These are phyloP conservation scores for Drosophila mayri DNA, from an alignment of 1,140 invertebrate genomes.

Conservation along the genomic window DNA sequence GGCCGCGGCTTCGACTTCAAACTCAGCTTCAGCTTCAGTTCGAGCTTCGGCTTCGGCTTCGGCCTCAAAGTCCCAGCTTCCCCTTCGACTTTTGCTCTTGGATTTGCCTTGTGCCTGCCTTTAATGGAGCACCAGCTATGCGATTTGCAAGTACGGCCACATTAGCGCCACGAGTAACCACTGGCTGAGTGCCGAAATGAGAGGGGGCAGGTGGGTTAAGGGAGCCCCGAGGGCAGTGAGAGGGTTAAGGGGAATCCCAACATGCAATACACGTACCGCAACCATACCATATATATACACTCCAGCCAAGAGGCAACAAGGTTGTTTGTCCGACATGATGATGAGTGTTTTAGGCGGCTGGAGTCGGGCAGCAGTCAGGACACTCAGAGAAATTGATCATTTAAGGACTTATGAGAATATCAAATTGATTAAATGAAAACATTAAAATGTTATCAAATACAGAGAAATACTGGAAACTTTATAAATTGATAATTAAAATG, in stretches of 20 bases:
- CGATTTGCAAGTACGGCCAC: conserved; percentile 59
- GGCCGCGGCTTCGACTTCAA: conserved; percentile 30
- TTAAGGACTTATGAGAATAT: background rate
- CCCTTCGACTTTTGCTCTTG: conserved; percentile 15
- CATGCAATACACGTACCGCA: conserved; percentile 38
- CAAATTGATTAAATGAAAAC: no score
- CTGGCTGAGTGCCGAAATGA: conserved; percentile 19
- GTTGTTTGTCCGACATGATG: conserved; percentile 81
- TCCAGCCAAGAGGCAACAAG: conserved; percentile 70
- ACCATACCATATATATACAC: conserved; percentile 13
- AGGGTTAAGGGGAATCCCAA: conserved; percentile 10
- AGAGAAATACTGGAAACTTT: no score
- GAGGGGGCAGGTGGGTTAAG: background rate
- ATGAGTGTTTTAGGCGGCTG: conserved; percentile 79
- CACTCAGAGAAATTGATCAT: conserved; percentile 19
- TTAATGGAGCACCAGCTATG: conserved; percentile 68
- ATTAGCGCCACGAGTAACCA: conserved; percentile 80
- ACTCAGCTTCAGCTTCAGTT: background rate
- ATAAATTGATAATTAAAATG: no score
- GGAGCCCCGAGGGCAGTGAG: conserved; percentile 30
- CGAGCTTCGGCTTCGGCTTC: conserved; percentile 9
- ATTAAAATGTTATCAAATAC: no score
- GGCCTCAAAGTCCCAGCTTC: background rate
- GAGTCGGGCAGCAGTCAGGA: conserved; percentile 29
- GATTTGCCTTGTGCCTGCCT: conserved; percentile 33